Percentiles rank a stretch among this genome's conserved stretches.
Evolutionary conservation across 2,888 invertebrate genomes (phyloP).

Genomic region (Xylota sylvarum): DNA sequence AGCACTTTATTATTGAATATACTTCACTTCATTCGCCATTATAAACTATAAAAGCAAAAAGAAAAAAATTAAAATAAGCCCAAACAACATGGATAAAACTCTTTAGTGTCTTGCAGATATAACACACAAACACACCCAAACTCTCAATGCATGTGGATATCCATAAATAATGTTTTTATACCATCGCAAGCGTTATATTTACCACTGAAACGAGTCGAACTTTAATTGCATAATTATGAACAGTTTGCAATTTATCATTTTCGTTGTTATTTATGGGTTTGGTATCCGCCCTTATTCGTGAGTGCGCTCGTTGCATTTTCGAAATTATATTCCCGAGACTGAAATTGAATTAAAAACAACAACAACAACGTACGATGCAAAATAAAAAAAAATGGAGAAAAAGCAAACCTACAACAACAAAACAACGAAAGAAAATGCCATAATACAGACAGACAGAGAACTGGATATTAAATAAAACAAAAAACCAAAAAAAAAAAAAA

Average conservation of each 20-base stretch:
- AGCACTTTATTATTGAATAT: constrained; percentile 60
- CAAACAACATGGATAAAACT: constrained; percentile 43
- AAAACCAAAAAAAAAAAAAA: constrained; percentile 34
- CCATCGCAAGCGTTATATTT: constrained; percentile 75
- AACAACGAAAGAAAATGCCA: constrained; percentile 70
- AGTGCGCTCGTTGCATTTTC: constrained; percentile 77
- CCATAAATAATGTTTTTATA: constrained; percentile 76
- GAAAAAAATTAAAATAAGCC: constrained; percentile 5
- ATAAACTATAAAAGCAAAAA: not conserved
- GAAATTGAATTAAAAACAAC: constrained; percentile 77
- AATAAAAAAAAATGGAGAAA: constrained; percentile 63
- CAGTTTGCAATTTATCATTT: constrained; percentile 85
- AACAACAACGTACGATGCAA: constrained; percentile 46
- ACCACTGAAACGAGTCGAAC: constrained; percentile 81
- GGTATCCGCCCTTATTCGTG: constrained; percentile 78
- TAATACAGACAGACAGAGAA: constrained; percentile 56
- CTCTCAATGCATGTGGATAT: constrained; percentile 17
- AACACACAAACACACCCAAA: constrained; percentile 33
- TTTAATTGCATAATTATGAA: constrained; percentile 85
- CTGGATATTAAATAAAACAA: constrained; percentile 52
- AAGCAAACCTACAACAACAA: constrained; percentile 69
- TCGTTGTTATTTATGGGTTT: constrained; percentile 81
- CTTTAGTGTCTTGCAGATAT: constrained; percentile 63
- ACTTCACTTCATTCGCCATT: constrained; percentile 54
- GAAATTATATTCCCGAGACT: constrained; percentile 75